A percentile compares a stretch with the other conserved stretches of the same genome.
Evolutionary conservation across 1,140 invertebrate genomes (phyloP).

Genomic region (Scaptodrosophila lebanonensis): DNA sequence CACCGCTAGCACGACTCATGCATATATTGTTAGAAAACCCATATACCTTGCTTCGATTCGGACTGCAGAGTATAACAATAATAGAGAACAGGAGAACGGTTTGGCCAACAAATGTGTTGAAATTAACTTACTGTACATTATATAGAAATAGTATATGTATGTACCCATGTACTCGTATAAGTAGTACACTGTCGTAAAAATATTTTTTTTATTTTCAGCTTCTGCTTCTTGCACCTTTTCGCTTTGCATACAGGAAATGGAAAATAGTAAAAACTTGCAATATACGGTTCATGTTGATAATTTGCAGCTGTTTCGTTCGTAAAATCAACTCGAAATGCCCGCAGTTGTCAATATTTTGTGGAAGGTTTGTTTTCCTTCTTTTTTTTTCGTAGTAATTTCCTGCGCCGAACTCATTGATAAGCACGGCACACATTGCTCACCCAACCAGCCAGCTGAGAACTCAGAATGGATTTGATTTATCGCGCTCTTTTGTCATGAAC

Average conservation of each 20-base stretch:
- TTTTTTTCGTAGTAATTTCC: slow-evolving; percentile 40
- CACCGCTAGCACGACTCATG: no score
- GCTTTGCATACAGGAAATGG: no score
- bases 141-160: no score
- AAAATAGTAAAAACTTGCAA: no score
- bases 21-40: no score
- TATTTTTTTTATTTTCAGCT: neutral
- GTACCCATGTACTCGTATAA: no score
- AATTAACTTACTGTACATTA: slow-evolving; percentile 55
- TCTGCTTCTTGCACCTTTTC: neutral
- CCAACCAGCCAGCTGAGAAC: slow-evolving; percentile 1
- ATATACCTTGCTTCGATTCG: no score
- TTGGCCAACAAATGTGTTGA: slow-evolving; percentile 46
- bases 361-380: no score
- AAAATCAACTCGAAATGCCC: slow-evolving; percentile 40
- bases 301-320: slow-evolving; percentile 13
- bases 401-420: slow-evolving; percentile 31
- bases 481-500: slow-evolving; percentile 9
- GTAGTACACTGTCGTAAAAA: no score
- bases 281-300: slow-evolving; percentile 15
- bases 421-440: neutral
- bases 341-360: no score
- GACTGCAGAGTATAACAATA: slow-evolving; percentile 35
- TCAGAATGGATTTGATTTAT: slow-evolving; percentile 47
- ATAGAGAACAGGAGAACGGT: slow-evolving; percentile 26